Base-by-base conservation (phyloP, 2,888 invertebrate genomes). In the Mongoloraphidia duomilia region DNA sequence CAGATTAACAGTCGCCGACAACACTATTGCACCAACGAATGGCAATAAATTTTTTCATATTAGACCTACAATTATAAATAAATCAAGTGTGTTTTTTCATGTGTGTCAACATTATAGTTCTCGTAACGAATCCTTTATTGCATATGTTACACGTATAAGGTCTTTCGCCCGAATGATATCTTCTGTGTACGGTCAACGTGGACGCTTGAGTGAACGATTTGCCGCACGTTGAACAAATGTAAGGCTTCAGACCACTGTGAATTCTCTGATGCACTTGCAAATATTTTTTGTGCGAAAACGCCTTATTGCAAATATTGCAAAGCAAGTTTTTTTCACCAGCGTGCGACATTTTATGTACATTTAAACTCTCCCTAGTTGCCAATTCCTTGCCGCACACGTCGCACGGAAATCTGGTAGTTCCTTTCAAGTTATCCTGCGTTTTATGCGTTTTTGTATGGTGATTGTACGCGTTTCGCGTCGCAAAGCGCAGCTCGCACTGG, bases 171-270 rank as follows among this genome's bases (percentile, higher is more conserved):
- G 46, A 46, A 37, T 50, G 50, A 10, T 46, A 46, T 26, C 50
- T 36, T 11, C 42, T 4, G n/a, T 50, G 50, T 3, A 50, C 42
- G 2, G 46, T 47, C 36, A 50, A 53, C 0, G 73, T 71, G 51
- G 69, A 70, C 51, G 68, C 68, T 50, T 75, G 68, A 43, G 72
- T 72, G 55, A 50, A 50, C 11, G 46, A 33, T 44, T 50, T 50
- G 8, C 42, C 50, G 34, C 50, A 50, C 8, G 41, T 34, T 12
- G 46, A 12, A 47, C 50, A 50, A 44, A 44, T 26, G 35, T 50
- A 44, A 9, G 52, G 52, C 34, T 47, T 53, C n/a, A 44, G 11
- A 42, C 49, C 47, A 64, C 3, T 64, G 66, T 41, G 52, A 36
- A 43, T 43, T 11, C 39, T 13, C 14, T 41, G 41, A 45, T 55